A percentile compares a stretch with the other conserved stretches of the same genome.
Conservation (phyloP, 1,140 invertebrate genomes). For the Ostrea edulis region DNA sequence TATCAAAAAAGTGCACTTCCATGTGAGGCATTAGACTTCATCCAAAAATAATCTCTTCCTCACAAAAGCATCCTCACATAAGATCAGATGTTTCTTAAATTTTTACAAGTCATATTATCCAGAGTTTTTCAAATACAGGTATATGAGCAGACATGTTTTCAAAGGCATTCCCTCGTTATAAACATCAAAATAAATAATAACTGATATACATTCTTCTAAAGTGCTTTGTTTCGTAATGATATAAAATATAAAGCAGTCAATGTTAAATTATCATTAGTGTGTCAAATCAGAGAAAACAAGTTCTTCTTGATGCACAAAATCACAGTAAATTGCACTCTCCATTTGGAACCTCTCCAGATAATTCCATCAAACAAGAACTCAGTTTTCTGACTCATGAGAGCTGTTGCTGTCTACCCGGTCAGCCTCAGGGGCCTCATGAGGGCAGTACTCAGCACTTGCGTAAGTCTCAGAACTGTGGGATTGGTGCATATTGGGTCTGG, state of each 20-base stretch:
- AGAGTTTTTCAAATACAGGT: no score
- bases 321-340: slow-evolving; percentile 40
- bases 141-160: no score
- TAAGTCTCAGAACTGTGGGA: slow-evolving; percentile 57
- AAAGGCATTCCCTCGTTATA: background rate
- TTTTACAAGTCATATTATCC: no score
- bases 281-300: background rate
- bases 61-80: background rate
- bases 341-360: background rate
- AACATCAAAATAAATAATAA: background rate
- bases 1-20: background rate
- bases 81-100: no score
- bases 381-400: slow-evolving; percentile 45
- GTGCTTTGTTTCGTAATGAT: background rate
- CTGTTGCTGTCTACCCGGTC: slow-evolving; percentile 64
- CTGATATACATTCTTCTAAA: background rate
- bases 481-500: slow-evolving; percentile 49
- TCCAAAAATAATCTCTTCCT: background rate
- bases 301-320: slow-evolving; percentile 6
- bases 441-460: slow-evolving; percentile 60
- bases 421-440: slow-evolving; percentile 66
- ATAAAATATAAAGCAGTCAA: background rate
- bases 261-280: background rate
- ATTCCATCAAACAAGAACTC: slow-evolving; percentile 1
- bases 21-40: background rate